Evolutionary conservation across 2,888 invertebrate species (phyloP), one percentile per base, ranked within the genome.

Genomic region (Galeruca laticollis): DNA sequence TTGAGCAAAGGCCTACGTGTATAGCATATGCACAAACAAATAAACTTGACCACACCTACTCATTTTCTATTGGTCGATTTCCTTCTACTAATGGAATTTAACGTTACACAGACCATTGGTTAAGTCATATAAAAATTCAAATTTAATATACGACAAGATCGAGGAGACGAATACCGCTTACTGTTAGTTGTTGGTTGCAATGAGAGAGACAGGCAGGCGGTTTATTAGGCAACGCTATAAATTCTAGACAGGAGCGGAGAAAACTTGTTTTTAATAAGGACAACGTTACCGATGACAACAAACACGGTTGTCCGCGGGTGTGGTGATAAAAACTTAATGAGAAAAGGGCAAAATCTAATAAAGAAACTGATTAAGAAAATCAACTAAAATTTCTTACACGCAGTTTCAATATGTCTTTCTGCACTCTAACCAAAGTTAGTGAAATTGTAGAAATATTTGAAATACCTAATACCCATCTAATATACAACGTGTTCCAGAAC

Each of bases 121-220:
- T 84, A 82, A 83, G 83, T 84, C 80, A 84, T 83, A 83, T 84
- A 84, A 85, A 85, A 85, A 85, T 85, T 84, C 81, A 82, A 85
- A 84, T 85, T 85, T 85, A 84, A 85, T 84, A 83, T 83, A 79
- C 78, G 63, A 47, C 61, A 35, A 57, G 56, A 18, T 35, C 33
- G 33, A 47, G 52, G 61, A 66, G 65, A 69, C 69, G 66, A 49
- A 64, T 59, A 66, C 64, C 33, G 60, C 64, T 67, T 13, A 57
- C 31, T n/a, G n/a, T n/a, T n/a, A 33, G 35, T 33, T 57, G 56
- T 33, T 57, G 56, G 47, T 33, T 67, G 67, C 66, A 61, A 43
- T 56, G 37, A 21, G 43, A 31, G 40, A 65, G 74, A 74, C 72
- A 70, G 72, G 67, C 71, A 18, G 43, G 49, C 52, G 72, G 68